A percentile compares a stretch with the other conserved stretches of the same genome.
These are phyloP conservation scores for Aeoliscus strigatus DNA, from an alignment of 2,797 vertebrate species.

Conservation along the genomic window DNA sequence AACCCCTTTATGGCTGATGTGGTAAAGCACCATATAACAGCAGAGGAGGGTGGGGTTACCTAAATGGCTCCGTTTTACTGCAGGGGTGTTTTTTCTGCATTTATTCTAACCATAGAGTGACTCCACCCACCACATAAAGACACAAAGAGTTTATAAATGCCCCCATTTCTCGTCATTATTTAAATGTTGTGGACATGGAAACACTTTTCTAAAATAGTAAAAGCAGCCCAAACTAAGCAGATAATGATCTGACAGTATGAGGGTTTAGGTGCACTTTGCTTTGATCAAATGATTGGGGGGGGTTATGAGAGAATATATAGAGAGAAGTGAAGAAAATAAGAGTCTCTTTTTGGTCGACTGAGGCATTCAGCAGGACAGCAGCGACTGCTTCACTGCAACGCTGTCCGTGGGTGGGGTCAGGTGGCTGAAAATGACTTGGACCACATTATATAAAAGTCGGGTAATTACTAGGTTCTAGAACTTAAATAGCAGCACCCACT, in stretches of 20 bases:
- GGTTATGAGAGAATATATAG: no score
- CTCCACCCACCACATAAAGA: constrained; percentile 75
- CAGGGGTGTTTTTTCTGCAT: constrained; percentile 70
- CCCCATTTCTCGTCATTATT: constrained; percentile 41
- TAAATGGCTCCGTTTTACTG: constrained; percentile 61
- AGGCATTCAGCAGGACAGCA: no score
- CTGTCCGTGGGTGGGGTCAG: constrained; percentile 64
- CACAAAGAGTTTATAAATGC: constrained; percentile 54
- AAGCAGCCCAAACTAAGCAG: constrained; percentile 20
- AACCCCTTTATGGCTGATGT: constrained; percentile 59
- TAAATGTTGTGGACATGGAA: constrained; percentile 30
- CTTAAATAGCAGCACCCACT: constrained; percentile 66
- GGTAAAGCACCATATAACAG: constrained; percentile 52
- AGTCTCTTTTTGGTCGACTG: no score
- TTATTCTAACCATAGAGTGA: constrained; percentile 65
- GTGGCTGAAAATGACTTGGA: constrained; percentile 62
- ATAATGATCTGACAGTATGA: constrained; percentile 34
- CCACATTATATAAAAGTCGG: constrained; percentile 68
- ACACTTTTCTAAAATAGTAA: constrained; percentile 26
- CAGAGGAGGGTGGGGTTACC: constrained; percentile 62
- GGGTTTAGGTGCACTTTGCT: constrained; percentile 4
- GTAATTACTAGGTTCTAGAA: constrained; percentile 69
- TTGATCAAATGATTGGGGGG: no score
- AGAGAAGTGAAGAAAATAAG: no score
- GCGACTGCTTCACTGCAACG: constrained; percentile 18